phyloP scores from a whole-genome alignment of 2,113 vertebrate species.

The Meles meles region DNA sequence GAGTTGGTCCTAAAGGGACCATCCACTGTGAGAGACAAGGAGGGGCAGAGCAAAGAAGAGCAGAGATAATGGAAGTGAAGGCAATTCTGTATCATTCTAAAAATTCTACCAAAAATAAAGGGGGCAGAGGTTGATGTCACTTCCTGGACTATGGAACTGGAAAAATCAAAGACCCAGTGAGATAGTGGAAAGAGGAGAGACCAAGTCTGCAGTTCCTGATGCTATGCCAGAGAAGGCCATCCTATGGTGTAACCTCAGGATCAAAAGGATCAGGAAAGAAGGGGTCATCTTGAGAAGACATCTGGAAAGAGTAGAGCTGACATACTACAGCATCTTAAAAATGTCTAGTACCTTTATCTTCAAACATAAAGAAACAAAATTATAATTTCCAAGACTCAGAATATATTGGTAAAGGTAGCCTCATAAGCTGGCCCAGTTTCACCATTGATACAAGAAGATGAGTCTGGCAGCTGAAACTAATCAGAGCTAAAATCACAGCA shows the following conservation, averaged over 20 bases:
- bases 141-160: background rate
- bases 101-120: background rate
- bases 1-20: background rate
- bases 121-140: background rate
- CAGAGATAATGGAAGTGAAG: background rate
- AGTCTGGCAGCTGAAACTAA: background rate
- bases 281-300: background rate
- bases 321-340: background rate
- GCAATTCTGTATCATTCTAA: background rate
- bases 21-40: background rate
- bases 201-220: background rate
- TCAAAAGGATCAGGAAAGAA: background rate
- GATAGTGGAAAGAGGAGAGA: background rate
- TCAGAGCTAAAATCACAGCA: background rate
- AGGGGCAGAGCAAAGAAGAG: background rate
- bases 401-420: background rate
- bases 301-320: background rate
- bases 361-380: background rate
- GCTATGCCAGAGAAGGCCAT: background rate
- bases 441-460: background rate
- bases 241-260: background rate
- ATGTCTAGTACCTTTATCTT: background rate
- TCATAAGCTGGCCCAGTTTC: background rate
- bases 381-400: background rate
- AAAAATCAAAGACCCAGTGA: background rate